Evolutionary conservation across 2,113 vertebrate species (phyloP).

Genomic region (Bostrychus sinensis): DNA sequence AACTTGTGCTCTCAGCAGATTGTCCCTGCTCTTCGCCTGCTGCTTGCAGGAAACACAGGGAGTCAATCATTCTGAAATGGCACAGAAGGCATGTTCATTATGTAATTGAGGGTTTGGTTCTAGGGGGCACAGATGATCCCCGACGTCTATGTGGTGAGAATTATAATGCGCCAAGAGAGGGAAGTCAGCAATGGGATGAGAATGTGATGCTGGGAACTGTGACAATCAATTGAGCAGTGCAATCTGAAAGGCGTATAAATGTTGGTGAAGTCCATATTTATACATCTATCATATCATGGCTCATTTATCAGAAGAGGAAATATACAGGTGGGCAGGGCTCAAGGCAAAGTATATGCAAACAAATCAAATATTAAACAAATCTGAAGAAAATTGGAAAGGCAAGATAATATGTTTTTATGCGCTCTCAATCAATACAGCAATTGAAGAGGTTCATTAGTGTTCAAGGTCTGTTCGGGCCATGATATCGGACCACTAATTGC

Average conservation of each 20-base stretch:
- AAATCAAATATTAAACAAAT: not conserved
- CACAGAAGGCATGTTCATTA: slow-evolving; percentile 41
- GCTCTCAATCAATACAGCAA: slow-evolving; percentile 29
- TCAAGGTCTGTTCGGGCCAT: slow-evolving; percentile 16
- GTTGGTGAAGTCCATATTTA: slow-evolving; percentile 9
- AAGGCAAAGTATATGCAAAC: not conserved
- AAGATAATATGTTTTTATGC: slow-evolving; percentile 7
- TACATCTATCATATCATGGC: not conserved
- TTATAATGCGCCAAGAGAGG: slow-evolving; percentile 5
- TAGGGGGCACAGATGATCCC: slow-evolving; percentile 24
- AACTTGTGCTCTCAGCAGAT: slow-evolving; percentile 3
- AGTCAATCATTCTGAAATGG: slow-evolving; percentile 26
- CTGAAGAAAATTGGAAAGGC: slow-evolving; percentile 2
- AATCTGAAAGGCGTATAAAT: not conserved
- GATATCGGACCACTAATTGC: slow-evolving; percentile 25
- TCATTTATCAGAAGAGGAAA: slow-evolving; percentile 8
- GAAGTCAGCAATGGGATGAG: not conserved
- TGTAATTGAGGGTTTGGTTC: slow-evolving; percentile 57
- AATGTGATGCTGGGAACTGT: not conserved
- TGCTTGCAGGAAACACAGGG: slow-evolving; percentile 16
- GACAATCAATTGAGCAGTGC: not conserved
- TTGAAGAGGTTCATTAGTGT: slow-evolving; percentile 50
- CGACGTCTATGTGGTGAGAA: not conserved
- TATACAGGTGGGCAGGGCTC: not conserved
- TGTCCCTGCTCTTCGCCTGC: slow-evolving; percentile 8